phyloP scores from a whole-genome alignment of 2,888 invertebrate species.

The Raillietiella orientalis region DNA sequence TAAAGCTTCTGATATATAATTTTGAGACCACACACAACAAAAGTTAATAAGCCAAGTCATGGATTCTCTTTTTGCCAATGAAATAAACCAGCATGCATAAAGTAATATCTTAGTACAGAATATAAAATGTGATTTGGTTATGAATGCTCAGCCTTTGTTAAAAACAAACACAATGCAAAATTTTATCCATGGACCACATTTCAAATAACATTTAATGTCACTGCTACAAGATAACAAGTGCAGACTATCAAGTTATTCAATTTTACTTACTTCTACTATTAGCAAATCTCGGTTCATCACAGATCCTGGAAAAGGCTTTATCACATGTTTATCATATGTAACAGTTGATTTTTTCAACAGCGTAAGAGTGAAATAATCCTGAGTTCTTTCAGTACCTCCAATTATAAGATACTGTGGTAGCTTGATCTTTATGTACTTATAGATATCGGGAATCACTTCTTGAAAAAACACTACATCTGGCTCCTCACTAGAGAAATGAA shows the following conservation, averaged over 20 bases:
- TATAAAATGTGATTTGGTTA: too few species aligned
- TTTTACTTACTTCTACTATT: constrained; percentile 14
- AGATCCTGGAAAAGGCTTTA: constrained; percentile 15
- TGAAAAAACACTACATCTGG: constrained; percentile 23
- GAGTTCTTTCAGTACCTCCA: constrained; percentile 4
- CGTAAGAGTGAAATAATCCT: constrained; percentile 16
- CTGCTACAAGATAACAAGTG: too few species aligned
- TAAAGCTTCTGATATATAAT: too few species aligned
- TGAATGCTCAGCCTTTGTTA: too few species aligned
- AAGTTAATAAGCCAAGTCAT: too few species aligned
- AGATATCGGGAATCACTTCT: constrained; percentile 18
- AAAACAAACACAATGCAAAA: too few species aligned
- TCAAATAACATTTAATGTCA: too few species aligned
- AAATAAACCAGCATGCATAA: too few species aligned
- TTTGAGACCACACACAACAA: too few species aligned
- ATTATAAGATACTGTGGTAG: constrained; percentile 9
- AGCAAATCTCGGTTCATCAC: constrained; percentile 19
- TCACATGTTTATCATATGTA: constrained; percentile 12
- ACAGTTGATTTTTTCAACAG: constrained; percentile 14
- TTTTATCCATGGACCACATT: too few species aligned
- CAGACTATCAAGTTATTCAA: not conserved
- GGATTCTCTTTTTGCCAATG: too few species aligned
- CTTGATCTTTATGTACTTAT: constrained; percentile 13
- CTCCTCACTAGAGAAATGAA: constrained; percentile 14
- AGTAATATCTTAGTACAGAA: too few species aligned